These are phyloP conservation scores for Cardiocondyla obscurior DNA, from an alignment of 1,140 invertebrate species.

Conservation along the genomic window DNA sequence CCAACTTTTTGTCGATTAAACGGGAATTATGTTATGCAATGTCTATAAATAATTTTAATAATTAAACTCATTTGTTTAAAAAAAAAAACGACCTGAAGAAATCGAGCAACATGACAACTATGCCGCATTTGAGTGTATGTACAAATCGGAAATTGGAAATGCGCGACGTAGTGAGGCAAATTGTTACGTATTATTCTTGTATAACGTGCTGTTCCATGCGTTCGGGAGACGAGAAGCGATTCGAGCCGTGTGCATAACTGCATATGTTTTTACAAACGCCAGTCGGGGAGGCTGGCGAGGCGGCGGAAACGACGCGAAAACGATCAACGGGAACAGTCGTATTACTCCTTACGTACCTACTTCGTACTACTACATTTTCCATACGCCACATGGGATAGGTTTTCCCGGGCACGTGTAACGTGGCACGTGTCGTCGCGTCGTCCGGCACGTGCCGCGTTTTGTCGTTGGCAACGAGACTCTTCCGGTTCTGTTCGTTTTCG, in stretches of 20 bases:
- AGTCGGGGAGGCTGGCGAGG: not conserved
- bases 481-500: not conserved
- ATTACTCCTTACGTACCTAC: slow-evolving; percentile 46
- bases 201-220: not conserved
- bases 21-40: not conserved
- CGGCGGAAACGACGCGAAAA: slow-evolving; percentile 24
- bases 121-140: not conserved
- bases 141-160: not conserved
- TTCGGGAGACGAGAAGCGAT: not conserved
- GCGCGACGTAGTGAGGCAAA: not conserved
- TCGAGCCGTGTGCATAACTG: not conserved
- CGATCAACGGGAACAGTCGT: slow-evolving; percentile 22
- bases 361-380: slow-evolving; percentile 68
- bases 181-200: not conserved
- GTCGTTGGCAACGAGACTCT: slow-evolving; percentile 46
- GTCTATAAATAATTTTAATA: not conserved
- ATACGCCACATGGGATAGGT: slow-evolving; percentile 58
- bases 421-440: slow-evolving; percentile 68
- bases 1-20: not conserved
- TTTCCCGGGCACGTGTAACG: slow-evolving; percentile 69
- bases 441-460: slow-evolving; percentile 63
- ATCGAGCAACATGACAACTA: not conserved
- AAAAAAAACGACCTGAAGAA: not conserved
- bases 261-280: not conserved
- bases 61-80: too few species aligned